phyloP scores from a whole-genome alignment of 2,113 vertebrate genomes.

The Azemiops feae region DNA sequence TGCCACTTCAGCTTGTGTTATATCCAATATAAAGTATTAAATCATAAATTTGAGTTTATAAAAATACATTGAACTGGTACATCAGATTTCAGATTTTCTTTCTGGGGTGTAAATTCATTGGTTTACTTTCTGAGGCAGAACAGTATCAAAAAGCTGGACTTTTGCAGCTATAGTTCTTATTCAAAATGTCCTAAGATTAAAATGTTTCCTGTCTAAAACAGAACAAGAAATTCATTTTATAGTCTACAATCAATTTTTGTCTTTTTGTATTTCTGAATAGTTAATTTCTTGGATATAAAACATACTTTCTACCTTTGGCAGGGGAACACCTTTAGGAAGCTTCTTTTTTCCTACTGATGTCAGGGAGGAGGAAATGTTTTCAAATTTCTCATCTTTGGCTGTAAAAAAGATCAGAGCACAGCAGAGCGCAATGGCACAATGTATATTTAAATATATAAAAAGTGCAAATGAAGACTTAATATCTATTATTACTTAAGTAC shows the following conservation, averaged over 20 bases:
- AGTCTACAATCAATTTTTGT: not conserved
- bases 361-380: not conserved
- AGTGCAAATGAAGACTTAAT: not conserved
- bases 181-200: not conserved
- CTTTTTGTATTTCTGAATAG: not conserved
- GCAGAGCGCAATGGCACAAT: not conserved
- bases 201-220: not conserved
- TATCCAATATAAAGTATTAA: not conserved
- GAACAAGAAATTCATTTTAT: not conserved
- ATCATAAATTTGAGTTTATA: not conserved
- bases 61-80: not conserved
- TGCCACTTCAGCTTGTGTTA: not conserved
- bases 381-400: not conserved
- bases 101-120: not conserved
- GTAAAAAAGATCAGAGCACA: not conserved
- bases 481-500: not conserved
- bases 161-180: not conserved
- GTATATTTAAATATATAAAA: constrained; percentile 3
- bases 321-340: not conserved
- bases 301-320: not conserved
- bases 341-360: not conserved
- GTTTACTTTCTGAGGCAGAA: not conserved
- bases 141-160: not conserved
- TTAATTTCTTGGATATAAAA: not conserved
- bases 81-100: not conserved